Conservation (phyloP, 2,113 vertebrate genomes). For the Colinus virginianus region DNA sequence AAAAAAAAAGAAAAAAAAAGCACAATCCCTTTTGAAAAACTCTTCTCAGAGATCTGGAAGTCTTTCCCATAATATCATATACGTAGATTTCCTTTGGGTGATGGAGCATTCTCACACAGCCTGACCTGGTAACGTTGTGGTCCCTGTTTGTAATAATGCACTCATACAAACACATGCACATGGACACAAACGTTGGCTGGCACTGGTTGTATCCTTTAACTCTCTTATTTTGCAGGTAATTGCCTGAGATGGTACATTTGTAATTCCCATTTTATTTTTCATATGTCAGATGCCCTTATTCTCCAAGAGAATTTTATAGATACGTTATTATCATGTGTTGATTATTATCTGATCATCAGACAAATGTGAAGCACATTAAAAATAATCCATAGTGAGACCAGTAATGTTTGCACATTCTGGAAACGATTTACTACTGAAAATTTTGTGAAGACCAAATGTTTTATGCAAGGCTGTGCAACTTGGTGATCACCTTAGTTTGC, state of each 20-base stretch:
- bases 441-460: conserved; percentile 26
- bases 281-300: background rate
- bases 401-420: conserved; percentile 41
- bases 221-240: background rate
- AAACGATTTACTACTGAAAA: conserved; percentile 53
- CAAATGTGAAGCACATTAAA: conserved; percentile 36
- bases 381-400: conserved; percentile 39
- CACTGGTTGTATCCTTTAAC: rapidly evolving
- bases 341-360: conserved; percentile 13
- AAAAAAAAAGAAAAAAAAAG: background rate
- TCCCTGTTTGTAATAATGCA: background rate
- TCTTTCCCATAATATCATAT: background rate
- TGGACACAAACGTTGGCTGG: background rate
- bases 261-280: background rate
- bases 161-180: background rate
- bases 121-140: background rate
- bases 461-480: conserved; percentile 19
- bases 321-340: conserved; percentile 10
- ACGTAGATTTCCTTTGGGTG: background rate
- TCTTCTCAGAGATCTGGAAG: background rate
- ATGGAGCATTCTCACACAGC: background rate
- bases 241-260: background rate
- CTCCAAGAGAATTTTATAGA: background rate
- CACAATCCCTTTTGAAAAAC: background rate
- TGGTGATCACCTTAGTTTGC: conserved; percentile 32